Base-by-base conservation (phyloP, 2,888 invertebrate genomes). In the Xestia xanthographa region DNA sequence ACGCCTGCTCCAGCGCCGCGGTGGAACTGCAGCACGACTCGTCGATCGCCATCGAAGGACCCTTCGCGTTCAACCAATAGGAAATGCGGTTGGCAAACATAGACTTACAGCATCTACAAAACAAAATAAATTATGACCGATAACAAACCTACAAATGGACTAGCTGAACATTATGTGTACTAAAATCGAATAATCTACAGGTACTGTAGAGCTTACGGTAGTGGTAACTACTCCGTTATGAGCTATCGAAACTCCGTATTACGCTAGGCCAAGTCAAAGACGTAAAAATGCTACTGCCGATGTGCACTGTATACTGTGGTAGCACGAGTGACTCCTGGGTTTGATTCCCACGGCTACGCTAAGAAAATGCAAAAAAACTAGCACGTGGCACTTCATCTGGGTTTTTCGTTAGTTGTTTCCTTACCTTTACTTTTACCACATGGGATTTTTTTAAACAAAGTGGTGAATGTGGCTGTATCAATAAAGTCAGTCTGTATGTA, bases 41-140 rank as follows among this genome's bases (percentile, higher is more conserved):
- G 79, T 95, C 94, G 3, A 95, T 86, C 0, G 91, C 83, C 85
- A 93, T 87, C 0, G 95, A 95, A 0, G 95, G 95, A 0, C 95
- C 95, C 50, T 94, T 95, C 0, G 90, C 90, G 75, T 95, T 95
- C 66, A 95, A 76, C 94, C 95, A 95, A 86, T 95, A 95, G 0
- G 95, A 95, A 20, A 95, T 92, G 4, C 95, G 95, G 76, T 95
- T 95, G 0, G 95, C 94, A 53, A 90, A 95, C 95, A 95, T 95
- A 0, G 94, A 68, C 80, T 92, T 94, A 67, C 88, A 93, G 85
- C 93, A 93, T 58, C 95, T 95, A 86, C 17, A 83, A 77, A 53
- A 8, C 56, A 11, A 69, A 29, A 50, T 5, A 2, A 29, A 38
- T 43, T 50, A 14, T 17, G 1, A 12, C 6, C 8, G 29, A 26